phyloP scores from a whole-genome alignment of 2,113 vertebrate genomes.

The Damaliscus lunatus region DNA sequence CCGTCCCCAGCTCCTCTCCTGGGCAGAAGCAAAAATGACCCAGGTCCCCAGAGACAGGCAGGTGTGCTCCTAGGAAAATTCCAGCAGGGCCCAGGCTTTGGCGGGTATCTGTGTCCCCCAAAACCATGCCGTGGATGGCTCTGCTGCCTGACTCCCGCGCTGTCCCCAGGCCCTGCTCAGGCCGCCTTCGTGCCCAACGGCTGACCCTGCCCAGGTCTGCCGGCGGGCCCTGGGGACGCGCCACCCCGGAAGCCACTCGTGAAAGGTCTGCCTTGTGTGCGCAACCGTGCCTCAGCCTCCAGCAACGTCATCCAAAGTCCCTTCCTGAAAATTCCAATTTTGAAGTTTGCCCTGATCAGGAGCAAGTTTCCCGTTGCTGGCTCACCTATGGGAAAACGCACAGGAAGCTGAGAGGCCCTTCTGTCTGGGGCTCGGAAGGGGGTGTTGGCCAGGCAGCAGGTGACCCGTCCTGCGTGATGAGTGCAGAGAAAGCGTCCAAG shows the following conservation, averaged over 20 bases:
- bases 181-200: fast-evolving
- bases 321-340: slow-evolving; percentile 83
- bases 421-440: slow-evolving; percentile 79
- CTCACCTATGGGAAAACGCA: slow-evolving; percentile 84
- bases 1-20: fast-evolving
- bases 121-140: fast-evolving
- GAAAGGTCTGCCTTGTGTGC: slow-evolving; percentile 74
- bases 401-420: slow-evolving; percentile 83
- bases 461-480: slow-evolving; percentile 76
- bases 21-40: background rate
- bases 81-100: too few species aligned
- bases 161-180: background rate
- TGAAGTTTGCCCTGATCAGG: slow-evolving; percentile 80
- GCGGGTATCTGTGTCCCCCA: too few species aligned
- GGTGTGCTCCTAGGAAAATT: background rate
- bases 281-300: slow-evolving; percentile 77
- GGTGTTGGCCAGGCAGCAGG: slow-evolving; percentile 75
- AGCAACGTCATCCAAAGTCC: slow-evolving; percentile 75
- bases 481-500: slow-evolving; percentile 78
- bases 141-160: fast-evolving
- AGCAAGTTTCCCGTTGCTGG: slow-evolving; percentile 85
- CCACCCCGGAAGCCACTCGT: slow-evolving; percentile 30
- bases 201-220: background rate
- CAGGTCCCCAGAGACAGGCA: too few species aligned
- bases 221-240: fast-evolving